Evolutionary conservation across 2,797 vertebrate species (phyloP), one percentile per base, ranked within the genome.

Genomic region (Eptatretus atami): DNA sequence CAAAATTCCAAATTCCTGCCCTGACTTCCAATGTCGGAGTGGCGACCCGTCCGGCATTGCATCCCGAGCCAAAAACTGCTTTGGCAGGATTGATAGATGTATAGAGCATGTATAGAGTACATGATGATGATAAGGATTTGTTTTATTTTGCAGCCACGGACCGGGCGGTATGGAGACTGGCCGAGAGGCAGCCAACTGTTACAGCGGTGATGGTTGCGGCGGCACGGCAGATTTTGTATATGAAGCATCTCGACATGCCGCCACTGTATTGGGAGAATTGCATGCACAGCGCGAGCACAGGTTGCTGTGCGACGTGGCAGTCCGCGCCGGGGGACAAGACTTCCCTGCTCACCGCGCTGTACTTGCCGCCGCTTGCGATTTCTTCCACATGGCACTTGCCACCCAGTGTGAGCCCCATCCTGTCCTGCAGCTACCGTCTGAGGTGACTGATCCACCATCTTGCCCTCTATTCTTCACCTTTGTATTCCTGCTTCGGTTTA

Each of bases 141-240:
- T 44, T 44, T 44, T 44, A 44, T 44, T 44, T 44, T 44, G 4
- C 31, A 44, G 31, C 31, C 31, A 44, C 31, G 31, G 31, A 44
- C 31, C 31, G 31, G 31, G 31, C 31, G 31, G 31, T 44, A 44
- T 44, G 31, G 31, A 44, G 31, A 44, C 31, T 44, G 31, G 31
- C 6, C 31, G 31, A 44, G 31, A 44, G 31, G 31, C 31, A 44
- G 31, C 31, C 31, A 44, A 44, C 31, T 44, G 31, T 44, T 44
- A 44, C 31, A 44, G 31, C 31, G 31, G 31, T 44, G 31, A 44
- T 44, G 31, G 31, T 44, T 44, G 31, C 31, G 31, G 83, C 84
- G 87, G 86, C 83, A 86, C 83, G 80, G 85, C 87, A 79, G 92
- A 94, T 86, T 98, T 94, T 75, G 87, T 96, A 77, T 98, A 95